These are phyloP conservation scores for Zoanthus sociatus DNA, from an alignment of 92 coral and sea anemone species.

Conservation along the genomic window DNA sequence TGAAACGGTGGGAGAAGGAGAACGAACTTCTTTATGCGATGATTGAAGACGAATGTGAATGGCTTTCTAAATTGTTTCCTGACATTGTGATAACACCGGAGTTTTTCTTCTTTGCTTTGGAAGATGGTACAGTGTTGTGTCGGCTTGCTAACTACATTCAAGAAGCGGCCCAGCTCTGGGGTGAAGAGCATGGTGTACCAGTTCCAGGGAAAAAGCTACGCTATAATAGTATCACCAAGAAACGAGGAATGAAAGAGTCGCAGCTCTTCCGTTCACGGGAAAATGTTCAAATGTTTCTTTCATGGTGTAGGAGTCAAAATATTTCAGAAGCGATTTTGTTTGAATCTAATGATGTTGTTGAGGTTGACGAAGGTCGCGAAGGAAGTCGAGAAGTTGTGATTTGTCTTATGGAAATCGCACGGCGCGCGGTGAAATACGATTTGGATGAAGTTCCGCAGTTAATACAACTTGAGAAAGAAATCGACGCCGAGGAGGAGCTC, in stretches of 20 bases:
- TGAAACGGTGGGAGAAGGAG: conserved; percentile 98
- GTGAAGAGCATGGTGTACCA: conserved; percentile 58
- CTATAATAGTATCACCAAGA: conserved; percentile 71
- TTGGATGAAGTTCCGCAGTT: conserved; percentile 86
- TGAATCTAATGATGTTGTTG: conserved; percentile 97
- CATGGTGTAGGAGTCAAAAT: conserved; percentile 96
- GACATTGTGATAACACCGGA: conserved; percentile 90
- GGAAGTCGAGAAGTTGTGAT: conserved; percentile 97
- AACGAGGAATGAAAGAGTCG: conserved; percentile 71
- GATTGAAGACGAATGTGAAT: conserved; percentile 97
- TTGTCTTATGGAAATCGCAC: conserved; percentile 96
- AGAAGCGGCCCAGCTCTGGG: conserved; percentile 84
- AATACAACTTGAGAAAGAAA: conserved; percentile 93
- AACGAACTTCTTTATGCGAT: conserved; percentile 97
- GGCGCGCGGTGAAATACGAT: conserved; percentile 79
- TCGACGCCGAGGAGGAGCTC: conserved; percentile 87
- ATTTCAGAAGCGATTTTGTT: conserved; percentile 96
- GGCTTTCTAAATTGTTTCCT: conserved; percentile 90
- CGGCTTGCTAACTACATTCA: conserved; percentile 96
- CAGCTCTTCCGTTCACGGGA: conserved; percentile 95
- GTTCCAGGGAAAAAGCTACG: conserved; percentile 86
- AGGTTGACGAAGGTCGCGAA: conserved; percentile 95
- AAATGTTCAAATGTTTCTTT: conserved; percentile 93
- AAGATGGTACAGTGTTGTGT: conserved; percentile 93
- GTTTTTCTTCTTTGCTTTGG: conserved; percentile 92